Conservation (phyloP, 2,113 vertebrate species). For the Vidua macroura region DNA sequence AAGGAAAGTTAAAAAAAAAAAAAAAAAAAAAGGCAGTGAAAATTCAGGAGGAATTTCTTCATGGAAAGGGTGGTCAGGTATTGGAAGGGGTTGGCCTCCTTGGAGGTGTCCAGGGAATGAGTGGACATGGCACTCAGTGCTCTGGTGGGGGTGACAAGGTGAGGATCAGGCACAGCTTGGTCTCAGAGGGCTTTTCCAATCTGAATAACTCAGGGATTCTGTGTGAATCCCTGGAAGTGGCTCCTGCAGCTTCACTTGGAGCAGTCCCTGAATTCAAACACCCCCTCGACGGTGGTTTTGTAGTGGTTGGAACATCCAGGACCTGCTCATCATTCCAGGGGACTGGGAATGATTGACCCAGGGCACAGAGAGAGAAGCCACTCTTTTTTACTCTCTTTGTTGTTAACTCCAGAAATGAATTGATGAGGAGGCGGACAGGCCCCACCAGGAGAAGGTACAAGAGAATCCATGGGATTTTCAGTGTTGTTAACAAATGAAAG, state of each 20-base stretch:
- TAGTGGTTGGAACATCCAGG: not conserved
- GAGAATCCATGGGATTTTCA: not conserved
- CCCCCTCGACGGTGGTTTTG: not conserved
- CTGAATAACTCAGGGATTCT: not conserved
- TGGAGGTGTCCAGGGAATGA: too few relatives aligned
- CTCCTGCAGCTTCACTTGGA: not conserved
- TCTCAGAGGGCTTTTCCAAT: not conserved
- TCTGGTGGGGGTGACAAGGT: not conserved
- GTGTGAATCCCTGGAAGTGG: accelerated
- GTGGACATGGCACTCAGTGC: accelerated
- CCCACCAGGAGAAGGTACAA: not conserved
- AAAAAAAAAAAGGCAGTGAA: too few relatives aligned
- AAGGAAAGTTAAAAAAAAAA: too few relatives aligned
- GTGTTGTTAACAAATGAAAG: not conserved
- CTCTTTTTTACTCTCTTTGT: not conserved
- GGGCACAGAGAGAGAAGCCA: too few relatives aligned
- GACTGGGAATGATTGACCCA: not conserved
- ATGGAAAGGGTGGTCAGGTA: not conserved
- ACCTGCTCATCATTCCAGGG: not conserved
- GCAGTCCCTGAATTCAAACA: accelerated
- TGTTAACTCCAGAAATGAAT: not conserved
- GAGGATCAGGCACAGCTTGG: not conserved
- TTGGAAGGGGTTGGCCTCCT: not conserved
- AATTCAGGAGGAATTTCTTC: not conserved
- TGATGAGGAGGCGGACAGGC: not conserved